Percentiles rank a stretch among this genome's conserved stretches.
These are phyloP conservation scores for Gopherus evgoodei DNA, from an alignment of 2,113 vertebrate species.

Conservation along the genomic window DNA sequence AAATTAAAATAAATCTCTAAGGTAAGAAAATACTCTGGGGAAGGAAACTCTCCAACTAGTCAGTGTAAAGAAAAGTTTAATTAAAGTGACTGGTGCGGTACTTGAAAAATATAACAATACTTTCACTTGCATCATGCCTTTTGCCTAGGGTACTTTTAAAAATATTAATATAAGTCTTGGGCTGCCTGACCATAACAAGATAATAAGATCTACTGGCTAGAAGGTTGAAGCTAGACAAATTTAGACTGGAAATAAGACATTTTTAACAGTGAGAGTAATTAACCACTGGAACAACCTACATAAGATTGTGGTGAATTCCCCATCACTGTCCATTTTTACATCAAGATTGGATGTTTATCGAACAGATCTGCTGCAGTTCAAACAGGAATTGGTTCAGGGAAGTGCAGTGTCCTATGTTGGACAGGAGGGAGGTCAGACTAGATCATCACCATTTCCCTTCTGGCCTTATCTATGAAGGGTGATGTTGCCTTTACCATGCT, in stretches of 20 bases:
- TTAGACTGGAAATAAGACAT: neutral
- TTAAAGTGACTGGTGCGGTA: neutral
- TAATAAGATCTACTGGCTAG: neutral
- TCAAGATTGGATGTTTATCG: too few relatives aligned
- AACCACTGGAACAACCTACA: neutral
- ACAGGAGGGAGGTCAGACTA: neutral
- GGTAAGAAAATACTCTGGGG: neutral
- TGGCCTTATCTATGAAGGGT: neutral
- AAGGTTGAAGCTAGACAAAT: neutral
- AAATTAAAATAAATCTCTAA: conserved; percentile 18
- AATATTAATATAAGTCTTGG: neutral
- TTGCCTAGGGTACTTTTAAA: neutral
- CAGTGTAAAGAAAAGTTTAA: neutral
- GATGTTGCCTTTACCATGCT: neutral
- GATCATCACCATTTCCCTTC: neutral
- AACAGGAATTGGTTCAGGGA: neutral
- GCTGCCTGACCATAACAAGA: neutral
- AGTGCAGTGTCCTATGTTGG: neutral
- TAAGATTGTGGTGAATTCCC: neutral
- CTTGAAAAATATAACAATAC: neutral
- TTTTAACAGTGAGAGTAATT: neutral
- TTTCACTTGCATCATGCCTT: neutral
- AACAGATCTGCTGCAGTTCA: too few relatives aligned
- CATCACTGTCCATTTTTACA: neutral
- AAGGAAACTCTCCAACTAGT: neutral